Percentiles rank a stretch among this genome's conserved stretches.
These are phyloP conservation scores for Strongylocentrotus purpuratus DNA, from an alignment of 35 echinoderm and acorn worm genomes.

Conservation along the genomic window DNA sequence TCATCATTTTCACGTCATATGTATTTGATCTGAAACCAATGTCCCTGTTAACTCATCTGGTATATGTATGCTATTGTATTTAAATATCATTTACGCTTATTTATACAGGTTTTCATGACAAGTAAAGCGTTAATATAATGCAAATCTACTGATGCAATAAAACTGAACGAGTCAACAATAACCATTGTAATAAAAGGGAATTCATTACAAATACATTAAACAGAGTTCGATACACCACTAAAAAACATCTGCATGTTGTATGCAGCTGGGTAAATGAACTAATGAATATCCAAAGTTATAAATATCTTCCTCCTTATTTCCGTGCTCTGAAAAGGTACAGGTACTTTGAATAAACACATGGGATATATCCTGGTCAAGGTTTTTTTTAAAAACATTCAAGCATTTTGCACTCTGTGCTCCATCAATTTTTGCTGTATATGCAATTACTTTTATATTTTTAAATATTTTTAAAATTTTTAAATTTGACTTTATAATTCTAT, in stretches of 20 bases:
- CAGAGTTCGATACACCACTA: not conserved
- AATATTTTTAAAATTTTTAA: too few species aligned
- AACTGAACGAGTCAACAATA: not conserved
- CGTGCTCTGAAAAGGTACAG: not conserved
- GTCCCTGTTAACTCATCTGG: too few species aligned
- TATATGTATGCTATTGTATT: too few species aligned
- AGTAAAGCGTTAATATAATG: not conserved
- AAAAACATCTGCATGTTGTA: not conserved
- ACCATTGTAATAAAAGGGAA: not conserved
- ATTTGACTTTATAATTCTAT: too few species aligned
- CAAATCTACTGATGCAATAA: not conserved
- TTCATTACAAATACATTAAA: not conserved
- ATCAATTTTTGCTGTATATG: too few species aligned
- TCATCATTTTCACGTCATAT: too few species aligned
- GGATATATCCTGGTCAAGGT: not conserved
- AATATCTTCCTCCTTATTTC: not conserved
- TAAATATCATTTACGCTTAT: too few species aligned
- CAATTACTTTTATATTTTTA: too few species aligned
- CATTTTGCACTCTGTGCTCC: too few species aligned
- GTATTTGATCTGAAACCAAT: too few species aligned
- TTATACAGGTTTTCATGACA: too few species aligned
- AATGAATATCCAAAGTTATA: not conserved
- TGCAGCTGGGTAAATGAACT: not conserved
- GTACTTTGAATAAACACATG: not conserved
- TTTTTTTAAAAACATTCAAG: too few species aligned